Base-by-base conservation (phyloP, 2,797 vertebrate genomes). In the Tragopan temminckii region DNA sequence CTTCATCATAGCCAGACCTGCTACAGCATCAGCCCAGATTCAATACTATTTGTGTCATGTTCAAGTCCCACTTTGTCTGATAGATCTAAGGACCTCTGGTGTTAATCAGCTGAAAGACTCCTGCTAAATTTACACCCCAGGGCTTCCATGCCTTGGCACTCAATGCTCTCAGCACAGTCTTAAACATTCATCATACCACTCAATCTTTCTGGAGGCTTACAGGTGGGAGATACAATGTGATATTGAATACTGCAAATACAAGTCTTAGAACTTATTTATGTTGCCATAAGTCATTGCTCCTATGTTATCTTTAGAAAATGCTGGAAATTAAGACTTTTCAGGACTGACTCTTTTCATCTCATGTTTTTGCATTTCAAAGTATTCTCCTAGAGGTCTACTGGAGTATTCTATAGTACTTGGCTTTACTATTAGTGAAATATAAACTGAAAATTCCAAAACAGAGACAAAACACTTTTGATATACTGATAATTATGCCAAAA, bases 341-440 rank as follows among this genome's bases (percentile, higher is more conserved):
- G 68, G 23, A 81, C 35, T 59, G 70, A 35, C 5, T 33, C 40
- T 85, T 81, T 72, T 57, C 69, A 27, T 24, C n/a, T 57, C 16
- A 1, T 36, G 4, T 17, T 76, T 81, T 53, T 52, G 9, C 16
- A 53, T 77, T 78, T 87, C 57, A 68, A 38, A 36, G 27, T 40
- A 11, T 70, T 81, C 87, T 88, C 24, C 9, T 64, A 42, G 43
- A 75, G 15, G 7, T 45, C 12, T 70, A 4, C 46, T 75, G 25
- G 38, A 67, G 48, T 8, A 19, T 53, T 81, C 27, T 27, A 19
- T 89, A 35, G 11, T 80, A 33, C 35, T 78, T 84, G 69, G 36
- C 17, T 61, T 91, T 81, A 8, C 24, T 76, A 62, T 18, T 31
- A 62, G 25, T 45, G 43, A 90, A 95, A 68, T n/a, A 80, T 35